These are phyloP conservation scores for Pandemis cinnamomeana DNA, from an alignment of 2,888 invertebrate genomes.

Conservation along the genomic window DNA sequence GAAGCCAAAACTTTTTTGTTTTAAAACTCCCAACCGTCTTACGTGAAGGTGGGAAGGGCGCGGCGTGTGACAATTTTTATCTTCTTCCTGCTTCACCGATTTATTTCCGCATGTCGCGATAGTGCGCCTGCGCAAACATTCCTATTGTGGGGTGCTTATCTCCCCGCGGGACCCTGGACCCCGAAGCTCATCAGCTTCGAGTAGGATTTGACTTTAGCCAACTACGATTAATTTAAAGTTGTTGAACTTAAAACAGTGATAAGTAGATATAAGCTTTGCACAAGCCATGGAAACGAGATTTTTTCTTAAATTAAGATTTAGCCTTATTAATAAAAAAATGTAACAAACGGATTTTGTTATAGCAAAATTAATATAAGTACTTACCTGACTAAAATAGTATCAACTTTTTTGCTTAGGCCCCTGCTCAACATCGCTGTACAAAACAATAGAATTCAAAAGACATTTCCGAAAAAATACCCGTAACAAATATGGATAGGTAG, in stretches of 20 bases:
- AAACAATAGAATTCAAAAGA: background rate
- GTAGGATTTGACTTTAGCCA: background rate
- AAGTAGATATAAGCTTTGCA: too few species aligned
- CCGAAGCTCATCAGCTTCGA: constrained; percentile 25
- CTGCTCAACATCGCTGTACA: too few species aligned
- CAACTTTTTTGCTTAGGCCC: too few species aligned
- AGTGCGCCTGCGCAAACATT: constrained; percentile 76
- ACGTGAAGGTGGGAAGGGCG: constrained; percentile 29
- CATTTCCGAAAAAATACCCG: background rate
- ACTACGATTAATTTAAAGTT: background rate
- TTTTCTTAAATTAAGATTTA: too few species aligned
- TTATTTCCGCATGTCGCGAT: constrained; percentile 79
- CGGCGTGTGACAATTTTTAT: constrained; percentile 72
- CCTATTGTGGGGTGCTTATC: constrained; percentile 73
- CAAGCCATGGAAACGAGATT: too few species aligned
- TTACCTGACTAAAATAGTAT: too few species aligned
- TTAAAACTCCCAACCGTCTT: background rate
- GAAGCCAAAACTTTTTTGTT: constrained; percentile 4
- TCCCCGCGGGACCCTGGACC: constrained; percentile 64
- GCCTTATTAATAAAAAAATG: too few species aligned
- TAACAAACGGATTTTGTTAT: too few species aligned
- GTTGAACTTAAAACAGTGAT: too few species aligned
- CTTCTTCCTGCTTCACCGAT: constrained; percentile 76
- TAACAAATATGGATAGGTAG: constrained; percentile 2
- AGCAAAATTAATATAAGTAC: too few species aligned